Conservation (phyloP, 2,888 invertebrate species). For the Andrena chrysosceles region DNA sequence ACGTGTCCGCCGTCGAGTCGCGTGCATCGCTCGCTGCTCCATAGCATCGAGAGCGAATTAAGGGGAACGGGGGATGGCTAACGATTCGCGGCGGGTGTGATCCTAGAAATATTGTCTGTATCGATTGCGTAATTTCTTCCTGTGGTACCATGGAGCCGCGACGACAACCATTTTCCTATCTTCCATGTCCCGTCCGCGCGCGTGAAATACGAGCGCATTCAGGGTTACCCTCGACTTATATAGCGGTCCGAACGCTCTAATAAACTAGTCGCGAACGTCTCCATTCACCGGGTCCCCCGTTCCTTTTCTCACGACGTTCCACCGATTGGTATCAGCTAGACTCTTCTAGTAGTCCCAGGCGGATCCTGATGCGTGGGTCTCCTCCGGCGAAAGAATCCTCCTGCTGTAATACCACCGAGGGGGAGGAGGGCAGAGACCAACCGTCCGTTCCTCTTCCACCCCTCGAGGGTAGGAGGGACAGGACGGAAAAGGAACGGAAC, state of each 20-base stretch:
- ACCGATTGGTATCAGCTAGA: conserved; percentile 56
- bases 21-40: neutral
- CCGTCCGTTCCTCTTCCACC: conserved; percentile 38
- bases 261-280: conserved; percentile 54
- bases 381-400: conserved; percentile 61
- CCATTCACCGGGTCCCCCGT: conserved; percentile 49
- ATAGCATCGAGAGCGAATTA: neutral
- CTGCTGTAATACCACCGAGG: conserved; percentile 57
- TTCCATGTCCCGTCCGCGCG: conserved; percentile 6
- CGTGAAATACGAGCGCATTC: conserved; percentile 36
- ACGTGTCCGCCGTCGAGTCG: neutral
- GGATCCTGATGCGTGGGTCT: conserved; percentile 48
- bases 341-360: conserved; percentile 32
- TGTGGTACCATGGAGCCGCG: neutral
- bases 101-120: neutral
- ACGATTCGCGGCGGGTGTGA: conserved; percentile 18
- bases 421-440: conserved; percentile 2
- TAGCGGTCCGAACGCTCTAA: conserved; percentile 34
- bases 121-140: conserved; percentile 15
- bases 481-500: conserved; percentile 5
- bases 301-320: conserved; percentile 56
- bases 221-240: conserved; percentile 4
- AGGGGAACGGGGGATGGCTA: neutral
- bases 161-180: conserved; percentile 29
- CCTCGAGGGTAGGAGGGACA: conserved; percentile 9